phyloP scores from a whole-genome alignment of 2,797 vertebrate species.

The Nyctalus aviator region DNA sequence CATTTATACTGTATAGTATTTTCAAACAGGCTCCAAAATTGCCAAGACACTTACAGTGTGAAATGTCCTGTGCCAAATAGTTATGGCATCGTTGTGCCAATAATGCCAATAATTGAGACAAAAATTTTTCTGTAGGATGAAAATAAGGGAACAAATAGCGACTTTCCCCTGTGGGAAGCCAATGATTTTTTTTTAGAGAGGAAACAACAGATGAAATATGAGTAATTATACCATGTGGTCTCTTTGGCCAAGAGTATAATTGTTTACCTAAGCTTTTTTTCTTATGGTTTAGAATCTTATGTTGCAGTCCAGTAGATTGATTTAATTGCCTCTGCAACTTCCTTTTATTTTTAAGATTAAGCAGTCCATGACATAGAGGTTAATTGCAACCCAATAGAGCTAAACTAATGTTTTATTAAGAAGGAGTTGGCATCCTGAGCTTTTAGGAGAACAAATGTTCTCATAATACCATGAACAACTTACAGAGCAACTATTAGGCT shows the following conservation, averaged over 20 bases:
- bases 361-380: conserved; percentile 84
- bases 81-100: conserved; percentile 71
- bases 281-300: conserved; percentile 74
- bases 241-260: conserved; percentile 62
- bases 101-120: conserved; percentile 76
- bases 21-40: conserved; percentile 69
- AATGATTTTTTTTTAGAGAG: conserved; percentile 64
- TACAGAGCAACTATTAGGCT: conserved; percentile 77
- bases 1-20: conserved; percentile 64
- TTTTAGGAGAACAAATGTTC: conserved; percentile 83
- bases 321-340: conserved; percentile 85
- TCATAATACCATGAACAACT: conserved; percentile 74
- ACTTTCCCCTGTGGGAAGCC: conserved; percentile 55
- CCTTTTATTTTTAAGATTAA: conserved; percentile 84
- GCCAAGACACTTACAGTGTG: conserved; percentile 63
- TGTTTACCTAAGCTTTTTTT: conserved; percentile 82
- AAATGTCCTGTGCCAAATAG: conserved; percentile 67
- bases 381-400: conserved; percentile 85
- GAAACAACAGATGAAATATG: conserved; percentile 62
- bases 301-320: conserved; percentile 78
- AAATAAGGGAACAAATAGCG: conserved; percentile 59
- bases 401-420: conserved; percentile 86
- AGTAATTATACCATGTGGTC: conserved; percentile 76
- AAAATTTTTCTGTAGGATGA: conserved; percentile 60
- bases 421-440: conserved; percentile 67